Conservation (phyloP, 2,888 invertebrate genomes). For the Hirtodrosophila cameraria region DNA sequence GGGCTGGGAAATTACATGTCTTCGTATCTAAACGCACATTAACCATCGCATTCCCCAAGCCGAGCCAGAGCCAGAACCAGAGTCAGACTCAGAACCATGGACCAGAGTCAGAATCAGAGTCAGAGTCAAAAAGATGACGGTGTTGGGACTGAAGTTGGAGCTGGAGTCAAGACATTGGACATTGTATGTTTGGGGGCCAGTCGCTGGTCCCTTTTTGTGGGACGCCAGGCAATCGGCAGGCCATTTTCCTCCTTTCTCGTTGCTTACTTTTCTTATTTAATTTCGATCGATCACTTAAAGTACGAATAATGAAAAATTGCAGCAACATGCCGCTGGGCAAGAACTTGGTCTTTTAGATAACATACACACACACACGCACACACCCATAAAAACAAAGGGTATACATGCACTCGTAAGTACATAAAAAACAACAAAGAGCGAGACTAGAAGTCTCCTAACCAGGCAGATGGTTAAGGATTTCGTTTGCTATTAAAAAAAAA, state of each 20-base stretch:
- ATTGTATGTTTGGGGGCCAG: slow-evolving; percentile 24
- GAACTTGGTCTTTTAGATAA: slow-evolving; percentile 51
- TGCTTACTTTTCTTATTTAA: slow-evolving; percentile 76
- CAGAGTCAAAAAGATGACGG: slow-evolving; percentile 5
- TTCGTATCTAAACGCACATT: slow-evolving; percentile 78
- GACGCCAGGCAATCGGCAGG: slow-evolving; percentile 24
- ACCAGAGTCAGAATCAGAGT: neutral
- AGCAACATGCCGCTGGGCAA: slow-evolving; percentile 61
- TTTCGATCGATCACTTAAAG: slow-evolving; percentile 77
- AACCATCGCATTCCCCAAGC: slow-evolving; percentile 71
- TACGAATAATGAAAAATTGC: slow-evolving; percentile 76
- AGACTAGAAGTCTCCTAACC: neutral
- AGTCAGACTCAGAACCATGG: neutral
- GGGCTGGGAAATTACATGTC: slow-evolving; percentile 75
- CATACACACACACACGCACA: slow-evolving; percentile 31
- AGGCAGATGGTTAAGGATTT: slow-evolving; percentile 22
- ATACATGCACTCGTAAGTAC: neutral
- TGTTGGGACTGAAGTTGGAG: slow-evolving; percentile 7
- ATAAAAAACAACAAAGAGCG: too few relatives aligned
- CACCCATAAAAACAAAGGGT: slow-evolving; percentile 21
- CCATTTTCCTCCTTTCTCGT: slow-evolving; percentile 52
- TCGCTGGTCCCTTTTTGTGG: slow-evolving; percentile 34
- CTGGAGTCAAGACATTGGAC: neutral
- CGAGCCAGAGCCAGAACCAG: neutral
- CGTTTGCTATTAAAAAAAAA: slow-evolving; percentile 7